A percentile compares a stretch with the other conserved stretches of the same genome.
These are phyloP conservation scores for Timema podura DNA, from an alignment of 2,888 invertebrate species.

Conservation along the genomic window DNA sequence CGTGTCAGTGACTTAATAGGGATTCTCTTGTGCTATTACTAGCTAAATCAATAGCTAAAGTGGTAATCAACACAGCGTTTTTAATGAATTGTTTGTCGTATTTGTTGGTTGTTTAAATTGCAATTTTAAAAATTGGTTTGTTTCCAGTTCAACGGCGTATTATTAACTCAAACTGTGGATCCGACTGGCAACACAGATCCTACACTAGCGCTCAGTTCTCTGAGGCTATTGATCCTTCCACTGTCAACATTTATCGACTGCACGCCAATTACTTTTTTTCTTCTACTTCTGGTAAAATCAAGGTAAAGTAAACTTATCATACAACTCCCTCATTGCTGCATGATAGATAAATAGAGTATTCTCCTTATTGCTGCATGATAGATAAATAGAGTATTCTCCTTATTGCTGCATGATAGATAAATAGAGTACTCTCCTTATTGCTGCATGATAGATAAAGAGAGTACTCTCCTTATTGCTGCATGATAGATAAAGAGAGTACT, in stretches of 20 bases:
- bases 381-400: not conserved
- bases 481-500: not conserved
- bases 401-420: not conserved
- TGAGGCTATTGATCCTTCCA: constrained; percentile 5
- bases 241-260: constrained; percentile 6
- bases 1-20: too few relatives aligned
- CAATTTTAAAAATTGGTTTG: too few relatives aligned
- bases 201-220: constrained; percentile 4
- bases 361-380: not conserved
- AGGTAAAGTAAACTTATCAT: not conserved
- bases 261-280: constrained; percentile 8
- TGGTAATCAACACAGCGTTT: not conserved
- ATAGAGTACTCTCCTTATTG: not conserved
- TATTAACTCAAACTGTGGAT: constrained; percentile 7
- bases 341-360: not conserved
- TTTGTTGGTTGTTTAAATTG: not conserved
- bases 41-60: too few relatives aligned
- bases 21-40: too few relatives aligned
- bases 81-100: not conserved
- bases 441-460: not conserved
- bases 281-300: not conserved
- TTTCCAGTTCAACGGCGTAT: not conserved
- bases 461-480: not conserved
- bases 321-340: not conserved
- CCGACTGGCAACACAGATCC: constrained; percentile 4